Evolutionary conservation across 2,888 invertebrate species (phyloP).

Genomic region (Plebejus anna): DNA sequence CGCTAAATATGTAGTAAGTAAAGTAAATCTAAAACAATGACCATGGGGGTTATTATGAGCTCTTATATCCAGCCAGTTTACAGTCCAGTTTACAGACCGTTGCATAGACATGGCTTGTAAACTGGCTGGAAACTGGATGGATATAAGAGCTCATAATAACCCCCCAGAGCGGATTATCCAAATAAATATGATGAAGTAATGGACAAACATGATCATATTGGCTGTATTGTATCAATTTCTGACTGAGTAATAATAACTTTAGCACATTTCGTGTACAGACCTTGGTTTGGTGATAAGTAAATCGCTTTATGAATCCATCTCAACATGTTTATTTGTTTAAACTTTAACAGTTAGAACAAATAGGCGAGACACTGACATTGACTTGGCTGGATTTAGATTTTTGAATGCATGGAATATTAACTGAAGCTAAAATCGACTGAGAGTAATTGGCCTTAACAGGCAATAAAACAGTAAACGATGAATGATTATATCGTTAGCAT

Average conservation of each 20-base stretch:
- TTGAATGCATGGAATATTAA: neutral
- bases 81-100: no score
- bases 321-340: no score
- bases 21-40: neutral
- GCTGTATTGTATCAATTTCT: neutral
- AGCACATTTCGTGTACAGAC: neutral
- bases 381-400: neutral
- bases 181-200: neutral
- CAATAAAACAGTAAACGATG: neutral
- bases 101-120: no score
- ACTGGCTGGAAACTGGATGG: no score
- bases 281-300: neutral
- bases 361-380: neutral
- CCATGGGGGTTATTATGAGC: no score
- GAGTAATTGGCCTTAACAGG: neutral
- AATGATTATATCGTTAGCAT: constrained; percentile 4
- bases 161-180: neutral
- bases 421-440: neutral
- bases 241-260: neutral
- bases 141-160: no score
- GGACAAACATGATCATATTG: no score
- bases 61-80: no score
- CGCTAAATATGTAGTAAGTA: neutral
- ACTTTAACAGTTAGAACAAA: neutral
- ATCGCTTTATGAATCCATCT: no score